These are phyloP conservation scores for Bicyclus anynana DNA, from an alignment of 1,140 invertebrate genomes.

Conservation along the genomic window DNA sequence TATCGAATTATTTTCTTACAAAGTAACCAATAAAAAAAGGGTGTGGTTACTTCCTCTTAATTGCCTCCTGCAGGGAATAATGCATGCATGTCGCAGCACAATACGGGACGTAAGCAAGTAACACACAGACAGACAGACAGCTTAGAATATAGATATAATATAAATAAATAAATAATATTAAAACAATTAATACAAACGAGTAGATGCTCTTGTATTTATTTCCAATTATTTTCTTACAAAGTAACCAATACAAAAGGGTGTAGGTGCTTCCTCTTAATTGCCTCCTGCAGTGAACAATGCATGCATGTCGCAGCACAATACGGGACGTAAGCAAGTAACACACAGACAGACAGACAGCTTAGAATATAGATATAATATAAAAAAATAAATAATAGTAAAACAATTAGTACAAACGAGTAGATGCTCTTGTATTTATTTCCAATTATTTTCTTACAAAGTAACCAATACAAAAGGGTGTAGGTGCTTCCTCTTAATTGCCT, in stretches of 20 bases:
- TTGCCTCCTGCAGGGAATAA: slow-evolving; percentile 8
- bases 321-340: too few species aligned
- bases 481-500: slow-evolving; percentile 4
- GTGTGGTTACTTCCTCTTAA: neutral
- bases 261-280: neutral
- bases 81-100: slow-evolving; percentile 10
- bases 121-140: too few species aligned
- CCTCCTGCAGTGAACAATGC: slow-evolving; percentile 7
- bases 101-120: too few species aligned
- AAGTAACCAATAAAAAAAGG: neutral
- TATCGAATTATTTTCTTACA: neutral
- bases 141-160: too few species aligned
- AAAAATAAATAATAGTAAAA: too few species aligned
- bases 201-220: neutral
- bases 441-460: neutral
- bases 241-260: neutral
- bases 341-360: too few species aligned
- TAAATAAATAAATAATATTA: too few species aligned
- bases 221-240: neutral
- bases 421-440: neutral
- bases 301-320: too few species aligned
- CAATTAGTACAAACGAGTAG: too few species aligned
- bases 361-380: too few species aligned
- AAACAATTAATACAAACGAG: too few species aligned
- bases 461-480: neutral